A percentile compares a stretch with the other conserved stretches of the same genome.
Conservation (phyloP, 2,797 vertebrate species). For the Microctenopoma stevenorrisi region DNA sequence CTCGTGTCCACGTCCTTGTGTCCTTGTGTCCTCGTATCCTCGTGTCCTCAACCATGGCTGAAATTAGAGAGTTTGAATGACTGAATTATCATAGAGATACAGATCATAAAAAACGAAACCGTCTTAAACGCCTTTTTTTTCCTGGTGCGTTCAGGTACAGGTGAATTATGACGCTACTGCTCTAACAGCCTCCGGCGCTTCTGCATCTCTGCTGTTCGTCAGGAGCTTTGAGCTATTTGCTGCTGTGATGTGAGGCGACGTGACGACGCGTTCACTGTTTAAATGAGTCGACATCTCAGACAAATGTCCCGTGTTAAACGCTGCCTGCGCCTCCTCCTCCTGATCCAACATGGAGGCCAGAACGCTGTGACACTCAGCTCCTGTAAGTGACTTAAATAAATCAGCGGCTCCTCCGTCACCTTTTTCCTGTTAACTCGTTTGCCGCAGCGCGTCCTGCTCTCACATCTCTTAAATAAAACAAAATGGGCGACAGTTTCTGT, state of each 20-base stretch:
- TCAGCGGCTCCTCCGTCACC: slow-evolving; percentile 35
- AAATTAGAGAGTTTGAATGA: no score
- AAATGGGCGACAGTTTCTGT: slow-evolving; percentile 56
- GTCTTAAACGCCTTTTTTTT: no score
- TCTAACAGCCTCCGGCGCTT: no score
- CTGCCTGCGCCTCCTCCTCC: slow-evolving; percentile 44
- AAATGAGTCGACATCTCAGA: slow-evolving; percentile 49
- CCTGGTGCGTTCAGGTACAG: no score
- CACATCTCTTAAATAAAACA: slow-evolving; percentile 73
- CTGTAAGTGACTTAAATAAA: slow-evolving; percentile 40
- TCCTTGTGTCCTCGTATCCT: no score
- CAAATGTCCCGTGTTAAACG: slow-evolving; percentile 56
- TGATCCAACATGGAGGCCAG: slow-evolving; percentile 27
- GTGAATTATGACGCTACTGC: no score
- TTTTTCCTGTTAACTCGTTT: slow-evolving; percentile 42
- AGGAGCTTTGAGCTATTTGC: background rate
- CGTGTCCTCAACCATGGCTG: no score
- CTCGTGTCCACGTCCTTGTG: no score
- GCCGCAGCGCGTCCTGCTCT: slow-evolving; percentile 12
- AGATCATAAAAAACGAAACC: no score
- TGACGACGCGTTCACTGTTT: slow-evolving; percentile 41
- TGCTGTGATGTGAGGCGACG: slow-evolving; percentile 28
- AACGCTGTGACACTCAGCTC: slow-evolving; percentile 34
- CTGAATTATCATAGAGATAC: no score
- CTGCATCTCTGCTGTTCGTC: background rate